Evolutionary conservation across 2,113 vertebrate genomes (phyloP).

Genomic region (Centrocercus urophasianus): DNA sequence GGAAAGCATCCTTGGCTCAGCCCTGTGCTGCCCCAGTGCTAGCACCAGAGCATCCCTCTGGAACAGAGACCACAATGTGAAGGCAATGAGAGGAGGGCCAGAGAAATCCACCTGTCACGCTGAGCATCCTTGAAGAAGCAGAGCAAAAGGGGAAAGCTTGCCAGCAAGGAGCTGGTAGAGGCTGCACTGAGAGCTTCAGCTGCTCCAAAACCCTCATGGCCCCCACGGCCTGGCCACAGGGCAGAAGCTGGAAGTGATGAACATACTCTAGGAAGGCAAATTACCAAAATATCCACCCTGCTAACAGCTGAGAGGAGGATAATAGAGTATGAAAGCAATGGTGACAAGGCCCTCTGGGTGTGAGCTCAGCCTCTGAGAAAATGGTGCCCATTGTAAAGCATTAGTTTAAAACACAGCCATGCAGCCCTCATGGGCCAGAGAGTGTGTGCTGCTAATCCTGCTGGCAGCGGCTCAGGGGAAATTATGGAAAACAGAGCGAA

Average conservation of each 20-base stretch:
- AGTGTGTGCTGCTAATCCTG: neutral
- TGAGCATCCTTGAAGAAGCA: neutral
- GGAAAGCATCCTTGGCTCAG: neutral
- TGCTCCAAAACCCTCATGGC: neutral
- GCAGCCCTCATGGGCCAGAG: neutral
- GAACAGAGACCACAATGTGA: neutral
- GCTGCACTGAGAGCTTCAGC: neutral
- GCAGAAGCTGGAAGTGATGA: neutral
- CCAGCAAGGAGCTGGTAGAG: neutral
- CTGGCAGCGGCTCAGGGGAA: neutral
- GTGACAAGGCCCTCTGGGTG: neutral
- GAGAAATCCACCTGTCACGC: neutral
- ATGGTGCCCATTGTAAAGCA: neutral
- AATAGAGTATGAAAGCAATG: neutral
- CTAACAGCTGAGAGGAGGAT: neutral
- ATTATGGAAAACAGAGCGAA: neutral
- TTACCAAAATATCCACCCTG: neutral
- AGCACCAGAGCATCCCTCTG: neutral
- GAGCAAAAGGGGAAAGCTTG: neutral
- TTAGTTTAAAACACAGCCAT: neutral
- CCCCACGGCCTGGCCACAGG: neutral
- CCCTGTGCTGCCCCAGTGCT: neutral
- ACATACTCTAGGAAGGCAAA: neutral
- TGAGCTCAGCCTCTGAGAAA: neutral
- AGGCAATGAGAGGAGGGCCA: neutral